A percentile compares a stretch with the other conserved stretches of the same genome.
Evolutionary conservation across 2,888 invertebrate species (phyloP).

Genomic region (Rotaria socialis): DNA sequence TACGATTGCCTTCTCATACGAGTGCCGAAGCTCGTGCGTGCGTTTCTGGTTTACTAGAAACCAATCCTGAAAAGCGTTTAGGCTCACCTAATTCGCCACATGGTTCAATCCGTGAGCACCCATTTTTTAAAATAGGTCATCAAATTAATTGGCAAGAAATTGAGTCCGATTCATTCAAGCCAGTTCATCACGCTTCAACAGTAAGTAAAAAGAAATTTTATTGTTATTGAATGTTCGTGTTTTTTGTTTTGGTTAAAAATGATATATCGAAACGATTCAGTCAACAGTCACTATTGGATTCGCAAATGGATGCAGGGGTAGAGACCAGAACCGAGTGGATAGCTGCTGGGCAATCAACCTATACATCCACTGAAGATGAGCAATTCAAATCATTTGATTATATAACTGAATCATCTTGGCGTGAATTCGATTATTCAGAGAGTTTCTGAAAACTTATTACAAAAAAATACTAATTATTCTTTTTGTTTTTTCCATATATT

Average conservation of each 20-base stretch:
- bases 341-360: neutral
- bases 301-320: neutral
- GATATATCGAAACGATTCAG: neutral
- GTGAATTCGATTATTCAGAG: neutral
- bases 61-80: constrained; percentile 30
- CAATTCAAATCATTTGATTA: neutral
- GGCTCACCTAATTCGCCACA: constrained; percentile 13
- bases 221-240: neutral
- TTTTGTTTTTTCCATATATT: no score
- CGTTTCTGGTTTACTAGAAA: neutral
- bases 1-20: neutral
- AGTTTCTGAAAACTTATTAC: no score
- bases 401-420: neutral
- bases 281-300: neutral
- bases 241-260: neutral
- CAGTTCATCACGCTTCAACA: no score
- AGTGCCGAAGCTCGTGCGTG: neutral
- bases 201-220: neutral
- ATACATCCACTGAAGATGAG: neutral
- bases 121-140: neutral
- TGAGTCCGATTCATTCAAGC: neutral
- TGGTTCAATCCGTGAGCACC: neutral
- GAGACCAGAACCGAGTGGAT: neutral
- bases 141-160: neutral
- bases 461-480: no score